Base-by-base conservation (phyloP, 2,113 vertebrate genomes). In the Thalassarche chlororhynchos region DNA sequence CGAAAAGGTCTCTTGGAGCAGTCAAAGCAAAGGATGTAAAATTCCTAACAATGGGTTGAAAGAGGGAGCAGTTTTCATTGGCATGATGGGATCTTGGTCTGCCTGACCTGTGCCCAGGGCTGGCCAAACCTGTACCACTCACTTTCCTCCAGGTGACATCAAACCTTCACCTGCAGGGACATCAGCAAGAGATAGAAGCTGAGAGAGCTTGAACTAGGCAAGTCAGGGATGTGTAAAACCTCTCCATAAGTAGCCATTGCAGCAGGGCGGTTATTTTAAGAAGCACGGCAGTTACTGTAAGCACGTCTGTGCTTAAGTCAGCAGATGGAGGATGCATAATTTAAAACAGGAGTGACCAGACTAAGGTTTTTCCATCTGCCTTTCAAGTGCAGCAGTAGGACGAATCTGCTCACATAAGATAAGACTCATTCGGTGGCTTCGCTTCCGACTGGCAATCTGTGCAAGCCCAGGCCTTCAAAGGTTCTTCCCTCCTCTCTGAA, bases 291-390 rank as follows among this genome's bases (percentile, higher is more conserved):
- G 66, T 65, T 77, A 19, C 93, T 66, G 62, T 51, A 68, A 94
- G 89, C 61, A 89, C 0, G 8, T n/a, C 91, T 82, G 66, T 85
- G 94, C 87, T 94, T 17, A 0, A 97, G 84, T 89, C 95, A 93
- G 91, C 95, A 96, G 95, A 96, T 90, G 95, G 96, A 91, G 51
- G 82, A 97, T 96, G 93, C 61, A 97, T 91, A 87, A 94, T 95
- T 96, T 93, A 94, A 76, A 89, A 21, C 19, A 57, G 74, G 81
- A 95, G 81, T 94, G 95, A 94, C 94, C 96, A 89, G 66, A 83
- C 68, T 76, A 79, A 93, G 54, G 32, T 61, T 96, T 68, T 47
- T 76, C 81, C 89, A 91, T 94, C 84, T 96, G 87, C 60, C 75
- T 89, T 79, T 51, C 49, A 32, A 74, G 87, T 38, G 31, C 52